A percentile compares a stretch with the other conserved stretches of the same genome.
These are phyloP conservation scores for Neoseiulus cucumeris DNA, from an alignment of 1,140 invertebrate genomes.

Conservation along the genomic window DNA sequence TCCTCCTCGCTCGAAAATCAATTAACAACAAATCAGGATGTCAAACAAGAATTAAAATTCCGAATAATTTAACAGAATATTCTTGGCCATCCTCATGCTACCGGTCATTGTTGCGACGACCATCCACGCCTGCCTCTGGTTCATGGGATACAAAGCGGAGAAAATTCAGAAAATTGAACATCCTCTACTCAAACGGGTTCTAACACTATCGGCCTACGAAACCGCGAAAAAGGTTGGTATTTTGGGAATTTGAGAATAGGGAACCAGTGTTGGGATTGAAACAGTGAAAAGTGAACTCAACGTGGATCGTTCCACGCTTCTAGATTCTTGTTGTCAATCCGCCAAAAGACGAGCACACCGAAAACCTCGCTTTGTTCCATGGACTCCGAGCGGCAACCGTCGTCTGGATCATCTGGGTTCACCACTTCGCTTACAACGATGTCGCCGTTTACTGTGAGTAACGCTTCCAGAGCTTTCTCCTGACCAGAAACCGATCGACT, in stretches of 20 bases:
- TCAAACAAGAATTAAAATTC: too few species aligned
- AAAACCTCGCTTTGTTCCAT: neutral
- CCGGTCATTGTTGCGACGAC: neutral
- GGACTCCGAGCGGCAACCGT: slow-evolving; percentile 3
- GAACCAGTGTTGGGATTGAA: neutral
- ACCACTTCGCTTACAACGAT: slow-evolving; percentile 3
- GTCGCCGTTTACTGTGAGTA: neutral
- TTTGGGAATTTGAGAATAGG: neutral
- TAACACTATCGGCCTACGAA: slow-evolving; percentile 1
- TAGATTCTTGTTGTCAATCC: neutral
- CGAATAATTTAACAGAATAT: neutral
- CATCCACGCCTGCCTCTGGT: neutral
- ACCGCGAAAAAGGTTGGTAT: neutral
- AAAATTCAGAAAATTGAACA: neutral
- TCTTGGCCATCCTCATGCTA: neutral
- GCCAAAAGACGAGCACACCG: neutral
- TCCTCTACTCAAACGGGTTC: neutral
- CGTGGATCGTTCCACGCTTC: neutral
- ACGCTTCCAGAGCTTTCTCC: too few species aligned
- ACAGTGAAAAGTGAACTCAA: neutral
- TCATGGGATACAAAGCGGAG: neutral
- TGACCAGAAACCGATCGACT: too few species aligned
- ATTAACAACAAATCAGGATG: too few species aligned
- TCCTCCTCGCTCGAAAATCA: too few species aligned
- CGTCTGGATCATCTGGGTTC: slow-evolving; percentile 10